Evolutionary conservation across 2,888 invertebrate genomes (phyloP).

Genomic region (Metallyticus violacea): DNA sequence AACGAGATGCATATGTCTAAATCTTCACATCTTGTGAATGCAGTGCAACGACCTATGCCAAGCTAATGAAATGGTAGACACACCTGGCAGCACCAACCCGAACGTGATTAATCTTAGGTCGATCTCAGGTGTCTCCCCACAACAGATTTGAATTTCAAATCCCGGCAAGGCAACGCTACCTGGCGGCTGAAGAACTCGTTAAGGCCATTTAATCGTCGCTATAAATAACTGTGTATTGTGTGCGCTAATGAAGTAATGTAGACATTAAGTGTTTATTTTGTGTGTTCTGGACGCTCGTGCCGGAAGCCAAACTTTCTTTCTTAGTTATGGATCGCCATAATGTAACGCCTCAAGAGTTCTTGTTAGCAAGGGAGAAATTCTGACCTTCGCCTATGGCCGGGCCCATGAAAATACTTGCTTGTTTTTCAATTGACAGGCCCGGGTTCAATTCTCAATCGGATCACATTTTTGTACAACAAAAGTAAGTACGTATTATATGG

Average conservation of each 20-base stretch:
- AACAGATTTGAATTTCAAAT: not conserved
- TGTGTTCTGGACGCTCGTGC: not conserved
- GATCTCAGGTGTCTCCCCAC: not conserved
- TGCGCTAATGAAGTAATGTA: not conserved
- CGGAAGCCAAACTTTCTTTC: not conserved
- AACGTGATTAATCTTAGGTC: not conserved
- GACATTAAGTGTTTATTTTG: not conserved
- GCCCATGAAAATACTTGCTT: no score
- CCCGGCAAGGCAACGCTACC: not conserved
- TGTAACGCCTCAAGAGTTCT: no score
- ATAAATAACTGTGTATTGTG: not conserved
- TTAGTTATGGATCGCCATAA: not conserved
- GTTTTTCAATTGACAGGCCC: no score
- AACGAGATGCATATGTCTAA: no score
- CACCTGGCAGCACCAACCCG: not conserved
- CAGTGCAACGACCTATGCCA: not conserved
- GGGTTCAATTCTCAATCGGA: no score
- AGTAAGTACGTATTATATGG: no score
- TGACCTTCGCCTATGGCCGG: no score
- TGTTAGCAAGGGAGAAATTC: not conserved
- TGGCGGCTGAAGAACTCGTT: not conserved
- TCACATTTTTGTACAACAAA: no score
- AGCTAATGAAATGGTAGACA: not conserved
- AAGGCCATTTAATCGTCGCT: not conserved
- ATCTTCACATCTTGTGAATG: no score